Conservation (phyloP, 2,888 invertebrate species). For the Machimus atricapillus region DNA sequence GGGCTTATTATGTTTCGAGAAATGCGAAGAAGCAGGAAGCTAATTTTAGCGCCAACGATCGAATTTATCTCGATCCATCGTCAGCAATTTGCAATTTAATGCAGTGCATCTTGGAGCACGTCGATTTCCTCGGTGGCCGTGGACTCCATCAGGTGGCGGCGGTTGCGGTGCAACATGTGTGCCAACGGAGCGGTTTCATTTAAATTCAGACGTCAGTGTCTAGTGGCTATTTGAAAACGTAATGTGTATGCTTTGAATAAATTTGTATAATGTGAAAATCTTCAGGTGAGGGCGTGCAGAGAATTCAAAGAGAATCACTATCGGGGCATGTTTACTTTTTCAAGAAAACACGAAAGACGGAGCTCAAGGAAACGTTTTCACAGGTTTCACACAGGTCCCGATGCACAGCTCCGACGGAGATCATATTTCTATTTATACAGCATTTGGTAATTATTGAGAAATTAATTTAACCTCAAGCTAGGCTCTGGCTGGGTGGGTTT, state of each 20-base stretch:
- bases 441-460: not conserved
- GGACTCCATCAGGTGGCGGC: not conserved
- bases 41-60: not conserved
- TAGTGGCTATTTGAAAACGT: conserved; percentile 32
- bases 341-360: not conserved
- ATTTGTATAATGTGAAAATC: conserved; percentile 37
- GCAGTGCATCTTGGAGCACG: not conserved
- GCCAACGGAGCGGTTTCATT: not conserved
- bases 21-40: not conserved
- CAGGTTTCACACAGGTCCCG: not conserved
- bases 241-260: conserved; percentile 37
- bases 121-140: not conserved
- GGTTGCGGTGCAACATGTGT: conserved; percentile 3
- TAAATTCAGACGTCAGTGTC: conserved; percentile 24
- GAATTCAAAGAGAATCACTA: not conserved
- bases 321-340: conserved; percentile 10
- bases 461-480: not conserved
- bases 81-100: conserved; percentile 1
- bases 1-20: not conserved
- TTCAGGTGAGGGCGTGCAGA: conserved; percentile 26
- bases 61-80: conserved; percentile 1
- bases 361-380: not conserved
- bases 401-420: not conserved
- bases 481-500: not conserved
- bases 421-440: conserved; percentile 15